Base-by-base conservation (phyloP, 2,888 invertebrate species). In the Lasioglossum calceatum region DNA sequence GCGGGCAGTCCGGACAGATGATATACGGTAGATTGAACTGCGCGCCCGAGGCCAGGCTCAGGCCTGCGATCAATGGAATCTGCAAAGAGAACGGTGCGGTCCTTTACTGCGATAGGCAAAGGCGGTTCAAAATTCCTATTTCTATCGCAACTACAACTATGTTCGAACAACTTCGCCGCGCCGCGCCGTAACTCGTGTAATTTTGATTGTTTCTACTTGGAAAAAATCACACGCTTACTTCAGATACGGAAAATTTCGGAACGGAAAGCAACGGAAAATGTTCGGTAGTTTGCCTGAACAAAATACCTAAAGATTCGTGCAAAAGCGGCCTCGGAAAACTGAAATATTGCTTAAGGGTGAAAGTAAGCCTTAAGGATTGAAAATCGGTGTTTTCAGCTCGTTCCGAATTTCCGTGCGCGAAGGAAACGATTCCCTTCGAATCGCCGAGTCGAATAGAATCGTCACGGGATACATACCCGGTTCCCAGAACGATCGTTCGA, bases 31-130 rank as follows among this genome's bases (percentile, higher is more conserved):
- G 90, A 78, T 92, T 94, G 74, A 94, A 91, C 82, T 95, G 91
- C 54, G 92, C 91, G 94, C 95, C 96, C n/a, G 96, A 96, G 79
- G 96, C 96, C 92, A 96, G 95, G 86, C 96, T 96, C 85, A 96
- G 77, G 50, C 94, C 90, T 90, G 94, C 94, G 81, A 94, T 93
- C 61, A 95, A 84, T 76, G 95, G 91, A 85, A 96, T 94, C 96
- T 96, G 92, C 3, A 93, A 93, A 47, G 4, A 70, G 27, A 70
- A 75, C n/a, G 23, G 4, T 32, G 19, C 32, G 7, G 4, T 61
- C 27, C 16, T 36, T 61, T 32, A 27, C 58, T 61, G 58, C 12
- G 27, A 19, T 61, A 3, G 12, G 12, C 27, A 14, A 58, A 27
- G 4, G 10, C n/a, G 0, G 54, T 23, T 23, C 54, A 4, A 58